Conservation (phyloP, 2,113 vertebrate species). For the Aptenodytes forsteri region DNA sequence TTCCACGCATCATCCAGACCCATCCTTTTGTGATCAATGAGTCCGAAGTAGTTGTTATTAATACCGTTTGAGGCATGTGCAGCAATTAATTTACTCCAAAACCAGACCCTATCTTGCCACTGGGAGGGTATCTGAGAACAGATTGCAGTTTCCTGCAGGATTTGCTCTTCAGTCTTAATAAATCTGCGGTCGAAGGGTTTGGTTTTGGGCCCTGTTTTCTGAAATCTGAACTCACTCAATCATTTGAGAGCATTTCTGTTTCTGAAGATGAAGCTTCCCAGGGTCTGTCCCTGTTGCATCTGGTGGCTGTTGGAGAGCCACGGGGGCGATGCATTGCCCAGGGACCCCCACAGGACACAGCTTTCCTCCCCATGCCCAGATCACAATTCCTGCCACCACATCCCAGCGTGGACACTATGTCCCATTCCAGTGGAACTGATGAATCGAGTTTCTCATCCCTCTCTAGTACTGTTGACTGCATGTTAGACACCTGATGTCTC, state of each 20-base stretch:
- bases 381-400: not conserved
- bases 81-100: not conserved
- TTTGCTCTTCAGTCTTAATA: not conserved
- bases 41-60: not conserved
- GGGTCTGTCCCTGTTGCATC: not conserved
- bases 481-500: rapidly evolving
- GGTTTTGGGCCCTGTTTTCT: not conserved
- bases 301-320: not conserved
- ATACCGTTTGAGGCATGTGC: not conserved
- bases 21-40: not conserved
- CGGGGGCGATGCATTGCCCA: rapidly evolving
- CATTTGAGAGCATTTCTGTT: not conserved
- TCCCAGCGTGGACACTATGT: rapidly evolving
- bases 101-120: not conserved
- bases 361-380: not conserved
- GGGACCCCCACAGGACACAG: not conserved
- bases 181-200: not conserved
- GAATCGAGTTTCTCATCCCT: not conserved
- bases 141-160: not conserved
- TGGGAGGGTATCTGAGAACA: not conserved
- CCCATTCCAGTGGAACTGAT: not conserved
- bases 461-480: rapidly evolving
- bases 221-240: not conserved
- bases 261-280: not conserved
- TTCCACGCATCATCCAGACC: not conserved